Evolutionary conservation across 2,113 vertebrate species (phyloP), one percentile per base, ranked within the genome.

Genomic region (Oxyruncus cristatus): DNA sequence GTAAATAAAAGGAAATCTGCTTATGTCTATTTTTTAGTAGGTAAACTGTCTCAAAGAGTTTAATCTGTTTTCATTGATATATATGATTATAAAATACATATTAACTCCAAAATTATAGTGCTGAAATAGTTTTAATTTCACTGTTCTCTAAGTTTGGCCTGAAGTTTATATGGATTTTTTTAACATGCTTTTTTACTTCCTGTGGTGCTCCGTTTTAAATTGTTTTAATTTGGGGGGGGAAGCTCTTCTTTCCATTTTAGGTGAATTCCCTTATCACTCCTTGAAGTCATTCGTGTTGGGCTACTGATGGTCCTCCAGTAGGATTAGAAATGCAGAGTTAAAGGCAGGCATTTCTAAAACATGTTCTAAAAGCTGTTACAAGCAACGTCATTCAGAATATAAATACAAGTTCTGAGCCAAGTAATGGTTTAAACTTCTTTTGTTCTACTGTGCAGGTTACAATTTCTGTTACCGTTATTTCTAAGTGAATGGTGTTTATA

Each of bases 401-500:
- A 74, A 84, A 27, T 30, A 77, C 5, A 26, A 50, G 15, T 81
- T 80, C 77, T 88, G 71, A 86, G 49, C 22, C 2, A 0, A 61
- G 55, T 81, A 84, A 61, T 59, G 6, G 7, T 55, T 83, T 75
- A 67, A 92, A 80, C 27, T 75, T 78, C 24, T 66, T 84, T 35
- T 71, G 27, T 87, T 67, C 49, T 50, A 37, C 59, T 76, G 65
- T 89, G 79, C 35, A 85, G 88, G 80, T 49, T 88, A 78, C 84
- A 59, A 59, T 95, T 66, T 97, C 88, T 79, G 89, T 95, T 95
- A 63, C 80, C 61, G 23, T 94, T 92, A 88, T 95, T 97, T 93
- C n/a, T 87, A 89, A 93, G 80, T 97, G 83, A 97, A 77, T 88
- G 81, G 75, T 95, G 75, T 96, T 93, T 95, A 84, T 86, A 82